Percentiles rank a stretch among this genome's conserved stretches.
These are phyloP conservation scores for Ctena decussata DNA, from an alignment of 2,888 invertebrate species.

Conservation along the genomic window DNA sequence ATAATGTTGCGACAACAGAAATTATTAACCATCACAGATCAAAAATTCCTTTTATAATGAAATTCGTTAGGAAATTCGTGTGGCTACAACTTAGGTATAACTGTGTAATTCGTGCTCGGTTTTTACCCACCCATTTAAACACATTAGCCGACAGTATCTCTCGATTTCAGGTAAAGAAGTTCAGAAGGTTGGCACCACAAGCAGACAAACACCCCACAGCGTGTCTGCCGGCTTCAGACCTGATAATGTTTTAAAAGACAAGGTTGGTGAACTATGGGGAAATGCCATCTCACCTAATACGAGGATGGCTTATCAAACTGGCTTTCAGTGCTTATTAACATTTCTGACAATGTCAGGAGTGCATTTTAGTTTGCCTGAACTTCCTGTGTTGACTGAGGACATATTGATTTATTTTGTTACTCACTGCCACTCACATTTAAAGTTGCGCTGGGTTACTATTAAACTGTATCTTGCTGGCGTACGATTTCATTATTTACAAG, in stretches of 20 bases:
- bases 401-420: background rate
- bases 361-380: background rate
- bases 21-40: background rate
- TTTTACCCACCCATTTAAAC: background rate
- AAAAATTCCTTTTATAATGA: background rate
- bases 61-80: background rate
- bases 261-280: background rate
- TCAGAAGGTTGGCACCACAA: background rate
- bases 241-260: background rate
- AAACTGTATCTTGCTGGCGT: too few species aligned
- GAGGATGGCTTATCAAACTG: background rate
- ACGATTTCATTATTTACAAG: too few species aligned
- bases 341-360: background rate
- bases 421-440: background rate
- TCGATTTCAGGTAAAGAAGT: background rate
- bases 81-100: background rate
- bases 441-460: too few species aligned
- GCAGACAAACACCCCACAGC: background rate
- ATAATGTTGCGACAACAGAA: background rate
- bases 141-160: background rate
- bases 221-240: background rate
- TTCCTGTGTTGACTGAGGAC: background rate
- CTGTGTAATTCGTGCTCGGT: background rate
- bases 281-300: background rate
- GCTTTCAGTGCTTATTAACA: background rate